These are phyloP conservation scores for Saturnia japonica DNA, from an alignment of 2,888 invertebrate species.

Conservation along the genomic window DNA sequence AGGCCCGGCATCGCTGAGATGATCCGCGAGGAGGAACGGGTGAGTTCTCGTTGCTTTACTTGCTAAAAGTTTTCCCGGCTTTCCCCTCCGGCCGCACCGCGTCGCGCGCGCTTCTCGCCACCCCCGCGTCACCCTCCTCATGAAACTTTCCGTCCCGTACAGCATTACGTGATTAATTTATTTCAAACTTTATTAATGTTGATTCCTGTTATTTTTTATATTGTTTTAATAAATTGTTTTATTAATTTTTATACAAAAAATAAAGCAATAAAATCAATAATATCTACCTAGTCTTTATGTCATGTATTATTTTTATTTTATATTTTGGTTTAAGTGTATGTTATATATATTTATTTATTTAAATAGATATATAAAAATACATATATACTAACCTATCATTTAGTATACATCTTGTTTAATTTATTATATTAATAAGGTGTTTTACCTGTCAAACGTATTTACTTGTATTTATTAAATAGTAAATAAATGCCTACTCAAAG, in stretches of 20 bases:
- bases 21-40: constrained; percentile 98
- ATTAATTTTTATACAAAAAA: no score
- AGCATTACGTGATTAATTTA: constrained; percentile 58
- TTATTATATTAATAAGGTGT: background rate
- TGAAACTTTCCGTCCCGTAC: constrained; percentile 65
- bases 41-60: constrained; percentile 80
- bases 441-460: no score
- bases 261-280: no score
- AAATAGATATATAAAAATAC: background rate
- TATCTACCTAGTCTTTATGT: no score
- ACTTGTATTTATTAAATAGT: no score
- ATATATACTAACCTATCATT: no score
- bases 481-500: no score
- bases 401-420: background rate
- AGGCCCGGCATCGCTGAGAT: constrained; percentile 97
- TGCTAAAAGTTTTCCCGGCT: constrained; percentile 62
- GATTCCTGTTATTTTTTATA: constrained; percentile 47
- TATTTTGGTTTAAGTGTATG: no score
- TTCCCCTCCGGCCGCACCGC: constrained; percentile 30
- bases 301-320: background rate
- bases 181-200: constrained; percentile 44
- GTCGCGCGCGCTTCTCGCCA: constrained; percentile 19
- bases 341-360: background rate
- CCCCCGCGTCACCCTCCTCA: constrained; percentile 30
- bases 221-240: background rate